Evolutionary conservation across 2,888 invertebrate species (phyloP), one percentile per base, ranked within the genome.

Genomic region (Drosophila mimica): DNA sequence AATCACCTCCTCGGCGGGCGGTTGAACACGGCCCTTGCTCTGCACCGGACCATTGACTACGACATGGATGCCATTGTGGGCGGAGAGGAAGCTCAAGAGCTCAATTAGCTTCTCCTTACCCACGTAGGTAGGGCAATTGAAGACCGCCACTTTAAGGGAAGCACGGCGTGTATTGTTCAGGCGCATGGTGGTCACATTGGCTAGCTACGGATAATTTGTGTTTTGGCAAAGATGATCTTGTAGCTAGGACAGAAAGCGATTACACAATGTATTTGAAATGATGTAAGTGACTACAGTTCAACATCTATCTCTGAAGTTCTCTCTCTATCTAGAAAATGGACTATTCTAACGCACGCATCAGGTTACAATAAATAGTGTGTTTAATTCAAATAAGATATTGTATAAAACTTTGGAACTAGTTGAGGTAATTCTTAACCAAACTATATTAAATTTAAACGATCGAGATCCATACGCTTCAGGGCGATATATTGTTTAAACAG

Each of bases 61-160:
- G 0, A 93, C 61, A 11, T 79, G 95, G 0, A 96, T 95, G 30
- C 96, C 95, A 34, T 89, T 88, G 11, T 88, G 79, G 0, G 63
- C 59, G n/a, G 80, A 79, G 4, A 92, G 74, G 6, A 77, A 63
- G 0, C 70, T 70, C 9, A 92, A 49, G 9, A 92, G 79, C 91
- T 97, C 97, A 96, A 97, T 96, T 91, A 97, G 95, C 17, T 97
- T 96, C 93, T 97, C 97, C 51, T 97, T 97, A 60, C 97, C 97
- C 57, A 97, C 97, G 93, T 97, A 97, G 5, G 98, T 97, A 43
- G 97, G 97, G 15, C 97, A 94, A 93, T 98, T 98, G 93, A 98
- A 98, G 94, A 98, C 97, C 57, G 97, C 92, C 33, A 97, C 94
- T 53, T 96, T 95, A n/a, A 95, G 94, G 62, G 94, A 95, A 0